phyloP scores from a whole-genome alignment of 2,888 invertebrate species.

The Salticus scenicus region DNA sequence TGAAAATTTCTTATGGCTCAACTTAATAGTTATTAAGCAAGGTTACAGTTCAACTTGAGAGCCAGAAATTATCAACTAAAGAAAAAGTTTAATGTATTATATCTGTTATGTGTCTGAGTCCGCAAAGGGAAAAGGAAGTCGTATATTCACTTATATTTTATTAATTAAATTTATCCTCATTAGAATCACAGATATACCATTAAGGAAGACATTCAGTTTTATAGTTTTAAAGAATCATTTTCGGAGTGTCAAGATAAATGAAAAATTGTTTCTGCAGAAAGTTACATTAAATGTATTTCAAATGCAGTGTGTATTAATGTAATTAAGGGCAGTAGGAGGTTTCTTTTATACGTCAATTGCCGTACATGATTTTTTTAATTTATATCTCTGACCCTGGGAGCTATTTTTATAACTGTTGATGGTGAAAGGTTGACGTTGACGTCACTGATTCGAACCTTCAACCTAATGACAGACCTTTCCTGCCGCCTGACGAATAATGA shows the following conservation, averaged over 20 bases:
- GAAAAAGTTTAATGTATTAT: too few relatives aligned
- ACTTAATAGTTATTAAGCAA: too few relatives aligned
- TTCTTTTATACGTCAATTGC: slow-evolving; percentile 9
- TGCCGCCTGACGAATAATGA: slow-evolving; percentile 51
- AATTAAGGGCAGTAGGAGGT: slow-evolving; percentile 12
- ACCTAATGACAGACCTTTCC: slow-evolving; percentile 57
- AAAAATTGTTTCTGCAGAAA: neutral
- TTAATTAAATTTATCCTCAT: neutral
- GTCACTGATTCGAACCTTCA: slow-evolving; percentile 44
- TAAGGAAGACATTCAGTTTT: neutral
- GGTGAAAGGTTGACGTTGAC: slow-evolving; percentile 49
- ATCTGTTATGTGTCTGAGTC: too few relatives aligned
- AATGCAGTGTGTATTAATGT: neutral
- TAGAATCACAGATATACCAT: neutral
- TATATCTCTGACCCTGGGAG: slow-evolving; percentile 12
- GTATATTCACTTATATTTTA: too few relatives aligned
- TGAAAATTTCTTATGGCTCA: too few relatives aligned
- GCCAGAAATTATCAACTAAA: too few relatives aligned
- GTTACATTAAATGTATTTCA: neutral
- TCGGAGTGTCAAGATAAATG: neutral
- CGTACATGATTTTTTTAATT: slow-evolving; percentile 11
- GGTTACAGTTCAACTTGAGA: too few relatives aligned
- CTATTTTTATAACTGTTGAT: neutral
- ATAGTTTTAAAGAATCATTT: neutral
- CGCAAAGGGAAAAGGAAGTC: too few relatives aligned